Base-by-base conservation (phyloP, 2,113 vertebrate genomes). In the Tenebrosternarchus preto region DNA sequence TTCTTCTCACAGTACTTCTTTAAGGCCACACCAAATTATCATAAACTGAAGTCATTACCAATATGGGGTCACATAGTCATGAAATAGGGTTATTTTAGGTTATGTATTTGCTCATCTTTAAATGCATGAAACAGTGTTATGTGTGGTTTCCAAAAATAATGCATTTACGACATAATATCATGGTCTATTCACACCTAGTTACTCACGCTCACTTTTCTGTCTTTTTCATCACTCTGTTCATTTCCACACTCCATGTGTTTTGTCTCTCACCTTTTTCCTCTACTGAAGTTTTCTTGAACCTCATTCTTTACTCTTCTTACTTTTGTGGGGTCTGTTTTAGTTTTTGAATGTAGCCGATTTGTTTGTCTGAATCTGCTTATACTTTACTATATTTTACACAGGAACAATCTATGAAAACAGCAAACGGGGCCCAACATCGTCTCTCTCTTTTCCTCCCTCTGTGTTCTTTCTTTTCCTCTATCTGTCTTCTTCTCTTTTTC, bases 101-200 rank as follows among this genome's bases (percentile, higher is more conserved):
- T 78, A 80, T 36, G 75, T 82, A 73, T 85, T 73, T 75, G 59
- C 76, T 82, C 77, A 77, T 82, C 56, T 46, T 60, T 77, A 71
- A 85, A 69, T 82, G 80, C 84, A 85, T 85, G 78, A 85, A 85
- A 89, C 86, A 86, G 55, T 85, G 86, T 90, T 87, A 90, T 89
- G 87, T 90, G 76, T 85, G 90, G 89, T 88, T 89, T 90, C 83
- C 88, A 88, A 86, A 90, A 91, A 91, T 88, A 92, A 93, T 91
- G 91, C 88, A 89, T 91, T 91, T 91, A 83, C 91, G 86, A 85
- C 87, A 87, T 88, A 87, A 90, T 87, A 90, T 89, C 89, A 91
- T 90, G 91, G 91, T 89, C 86, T 84, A 77, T 85, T 88, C 85
- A 63, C 72, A 85, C 78, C 68, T 80, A 81, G 90, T 86, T 83